These are phyloP conservation scores for Bergia sp. DNA, from an alignment of 92 coral and sea anemone genomes.

Conservation along the genomic window DNA sequence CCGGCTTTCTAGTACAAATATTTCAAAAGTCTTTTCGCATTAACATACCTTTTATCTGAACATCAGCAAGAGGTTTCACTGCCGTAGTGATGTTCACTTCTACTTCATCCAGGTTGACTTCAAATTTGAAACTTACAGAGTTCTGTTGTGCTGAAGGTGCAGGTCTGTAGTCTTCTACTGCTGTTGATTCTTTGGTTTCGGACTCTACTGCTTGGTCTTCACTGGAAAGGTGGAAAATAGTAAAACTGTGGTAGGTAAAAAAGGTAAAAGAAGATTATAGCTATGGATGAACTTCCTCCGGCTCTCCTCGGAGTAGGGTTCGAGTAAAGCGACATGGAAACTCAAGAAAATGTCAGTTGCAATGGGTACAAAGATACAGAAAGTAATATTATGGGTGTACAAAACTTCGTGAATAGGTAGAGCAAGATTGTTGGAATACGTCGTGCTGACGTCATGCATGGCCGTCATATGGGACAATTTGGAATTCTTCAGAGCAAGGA, in stretches of 20 bases:
- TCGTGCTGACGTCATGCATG: too few relatives aligned
- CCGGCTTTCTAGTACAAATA: not conserved
- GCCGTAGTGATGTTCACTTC: conserved; percentile 66
- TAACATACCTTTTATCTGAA: conserved; percentile 68
- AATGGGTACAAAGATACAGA: not conserved
- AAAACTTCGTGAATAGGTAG: too few relatives aligned
- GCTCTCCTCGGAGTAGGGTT: too few relatives aligned
- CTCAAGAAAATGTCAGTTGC: too few relatives aligned
- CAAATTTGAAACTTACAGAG: conserved; percentile 71
- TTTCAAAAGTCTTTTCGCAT: not conserved
- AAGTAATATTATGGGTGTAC: too few relatives aligned
- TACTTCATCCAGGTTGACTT: conserved; percentile 76
- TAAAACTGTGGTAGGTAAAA: too few relatives aligned
- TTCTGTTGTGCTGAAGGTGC: conserved; percentile 12
- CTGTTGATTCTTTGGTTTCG: not conserved
- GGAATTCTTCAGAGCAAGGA: too few relatives aligned
- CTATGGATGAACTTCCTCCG: too few relatives aligned
- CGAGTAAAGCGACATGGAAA: too few relatives aligned
- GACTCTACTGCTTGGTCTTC: not conserved
- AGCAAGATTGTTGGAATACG: too few relatives aligned
- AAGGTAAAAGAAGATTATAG: too few relatives aligned
- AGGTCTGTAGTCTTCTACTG: not conserved
- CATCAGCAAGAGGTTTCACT: conserved; percentile 55
- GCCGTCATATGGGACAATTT: too few relatives aligned
- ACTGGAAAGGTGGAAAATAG: not conserved